Base-by-base conservation (phyloP, 2,797 vertebrate species). In the Hoplostethus mediterraneus region DNA sequence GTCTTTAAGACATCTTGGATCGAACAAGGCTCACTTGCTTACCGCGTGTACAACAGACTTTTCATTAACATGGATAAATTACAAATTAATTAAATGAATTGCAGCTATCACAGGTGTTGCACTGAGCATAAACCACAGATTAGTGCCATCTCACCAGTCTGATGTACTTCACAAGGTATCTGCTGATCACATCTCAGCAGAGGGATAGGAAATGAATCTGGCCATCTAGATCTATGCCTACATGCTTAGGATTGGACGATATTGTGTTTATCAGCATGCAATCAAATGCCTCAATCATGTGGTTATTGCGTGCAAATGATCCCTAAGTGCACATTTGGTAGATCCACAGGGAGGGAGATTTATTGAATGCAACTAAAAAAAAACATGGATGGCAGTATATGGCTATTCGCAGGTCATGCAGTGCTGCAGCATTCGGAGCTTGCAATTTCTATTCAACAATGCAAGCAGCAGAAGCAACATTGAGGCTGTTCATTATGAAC, bases 241-340 rank as follows among this genome's bases (percentile, higher is more conserved):
- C 70, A 72, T 30, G 4, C 80, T 52, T 75, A 54, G 75, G 65
- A 58, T 68, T 8, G 75, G 42, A 60, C 65, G 57, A 78, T 76
- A 75, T 55, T 68, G 67, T 81, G 57, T 67, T 77, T 53, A 49
- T 21, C 59, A 55, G 57, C 60, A 77, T 70, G 75, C 71, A 68
- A 86, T 87, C 72, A 87, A 86, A 87, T 55, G 58, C 52, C 83
- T 77, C 53, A 75, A 81, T 87, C 69, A 64, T 69, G 62, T n/a
- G 53, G 75, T 68, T 69, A 61, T 70, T 74, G 74, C 62, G 59
- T 65, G 55, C 49, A 55, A 81, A 53, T 52, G 66, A 83, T 63
- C 80, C 62, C 78, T 71, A 68, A 33, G 21, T 21, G 21, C 21
- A 21, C 21, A 21, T 21, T 21, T 21, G 21, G 21, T 21, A 21